These are phyloP conservation scores for Mesoligia furuncula DNA, from an alignment of 2,888 invertebrate genomes.

Conservation along the genomic window DNA sequence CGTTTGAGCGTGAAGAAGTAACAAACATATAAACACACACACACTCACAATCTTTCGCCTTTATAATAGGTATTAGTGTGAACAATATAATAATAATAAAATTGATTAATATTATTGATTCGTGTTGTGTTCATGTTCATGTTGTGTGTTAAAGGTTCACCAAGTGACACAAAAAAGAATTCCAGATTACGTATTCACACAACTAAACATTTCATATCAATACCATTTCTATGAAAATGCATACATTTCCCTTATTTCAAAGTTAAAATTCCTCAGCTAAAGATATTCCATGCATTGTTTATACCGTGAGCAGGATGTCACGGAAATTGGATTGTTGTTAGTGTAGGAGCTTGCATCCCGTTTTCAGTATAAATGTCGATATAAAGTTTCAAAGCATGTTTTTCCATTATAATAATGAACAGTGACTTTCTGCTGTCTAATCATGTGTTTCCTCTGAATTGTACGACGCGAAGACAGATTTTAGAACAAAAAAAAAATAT, in stretches of 20 bases:
- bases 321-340: constrained; percentile 55
- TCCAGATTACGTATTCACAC: not conserved
- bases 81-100: too few species aligned
- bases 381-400: too few species aligned
- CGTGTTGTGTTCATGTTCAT: too few species aligned
- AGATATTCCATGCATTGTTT: constrained; percentile 58
- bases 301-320: constrained; percentile 30
- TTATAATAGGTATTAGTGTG: too few species aligned
- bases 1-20: too few species aligned
- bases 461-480: not conserved
- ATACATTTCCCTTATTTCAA: not conserved
- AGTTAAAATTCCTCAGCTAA: constrained; percentile 16
- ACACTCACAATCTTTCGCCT: too few species aligned
- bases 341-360: constrained; percentile 34
- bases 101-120: too few species aligned
- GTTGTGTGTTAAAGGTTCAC: too few species aligned
- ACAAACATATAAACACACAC: too few species aligned
- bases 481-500: too few species aligned
- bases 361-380: constrained; percentile 1
- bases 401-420: not conserved
- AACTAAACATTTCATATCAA: constrained; percentile 24
- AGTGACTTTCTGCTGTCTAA: not conserved
- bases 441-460: not conserved
- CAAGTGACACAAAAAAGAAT: not conserved
- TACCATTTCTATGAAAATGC: constrained; percentile 12